Conservation (phyloP, 2,888 invertebrate species). For the Torymus auratus region DNA sequence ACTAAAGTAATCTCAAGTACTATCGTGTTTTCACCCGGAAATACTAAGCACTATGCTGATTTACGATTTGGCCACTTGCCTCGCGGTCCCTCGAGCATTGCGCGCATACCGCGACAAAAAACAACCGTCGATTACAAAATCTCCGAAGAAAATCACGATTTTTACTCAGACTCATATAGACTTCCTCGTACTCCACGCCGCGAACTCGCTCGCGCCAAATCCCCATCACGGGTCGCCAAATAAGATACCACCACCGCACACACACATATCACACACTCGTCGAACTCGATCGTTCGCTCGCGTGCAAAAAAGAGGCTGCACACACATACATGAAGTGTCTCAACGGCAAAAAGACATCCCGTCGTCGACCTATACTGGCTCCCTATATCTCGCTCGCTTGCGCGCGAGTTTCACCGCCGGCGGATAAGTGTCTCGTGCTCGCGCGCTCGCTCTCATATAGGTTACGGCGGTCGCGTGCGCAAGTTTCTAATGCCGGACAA, state of each 20-base stretch:
- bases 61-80: no score
- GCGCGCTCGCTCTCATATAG: background rate
- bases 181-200: no score
- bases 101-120: no score
- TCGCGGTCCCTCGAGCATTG: no score
- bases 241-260: background rate
- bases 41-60: no score
- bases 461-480: constrained; percentile 9
- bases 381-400: background rate
- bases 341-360: constrained; percentile 18
- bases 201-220: background rate
- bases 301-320: background rate
- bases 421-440: constrained; percentile 29
- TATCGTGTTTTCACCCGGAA: no score
- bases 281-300: background rate
- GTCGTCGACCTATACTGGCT: constrained; percentile 34
- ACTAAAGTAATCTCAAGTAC: no score
- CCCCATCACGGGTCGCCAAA: background rate
- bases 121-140: no score
- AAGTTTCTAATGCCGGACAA: background rate
- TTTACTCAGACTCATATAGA: no score
- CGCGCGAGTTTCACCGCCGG: constrained; percentile 39
- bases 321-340: no score
- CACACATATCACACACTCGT: no score
- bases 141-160: no score